A percentile compares a stretch with the other conserved stretches of the same genome.
Evolutionary conservation across 2,113 vertebrate species (phyloP).

Genomic region (Centrocercus urophasianus): DNA sequence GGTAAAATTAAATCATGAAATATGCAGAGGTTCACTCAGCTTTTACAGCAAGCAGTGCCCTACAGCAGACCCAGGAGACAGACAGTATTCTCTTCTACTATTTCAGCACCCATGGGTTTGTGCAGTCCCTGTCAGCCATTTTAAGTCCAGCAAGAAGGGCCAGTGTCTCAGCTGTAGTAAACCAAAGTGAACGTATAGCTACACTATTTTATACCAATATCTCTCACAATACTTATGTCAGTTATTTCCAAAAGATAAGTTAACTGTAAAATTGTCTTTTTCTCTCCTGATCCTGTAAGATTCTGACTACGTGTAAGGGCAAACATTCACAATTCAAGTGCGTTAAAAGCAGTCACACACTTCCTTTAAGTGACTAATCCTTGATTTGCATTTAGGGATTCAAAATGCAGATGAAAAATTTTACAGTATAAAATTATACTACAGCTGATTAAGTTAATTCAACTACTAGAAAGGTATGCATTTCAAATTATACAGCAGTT

Average conservation of each 20-base stretch:
- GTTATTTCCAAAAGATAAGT: not conserved
- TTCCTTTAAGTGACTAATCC: not conserved
- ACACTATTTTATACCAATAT: not conserved
- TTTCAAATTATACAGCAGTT: not conserved
- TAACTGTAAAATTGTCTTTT: not conserved
- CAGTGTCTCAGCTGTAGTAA: not conserved
- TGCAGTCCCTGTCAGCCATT: not conserved
- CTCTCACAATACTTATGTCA: not conserved
- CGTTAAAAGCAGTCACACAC: not conserved
- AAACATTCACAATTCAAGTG: not conserved
- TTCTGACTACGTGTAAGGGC: not conserved
- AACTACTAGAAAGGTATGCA: not conserved
- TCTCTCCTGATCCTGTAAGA: not conserved
- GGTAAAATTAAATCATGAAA: not conserved
- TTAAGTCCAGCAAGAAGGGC: not conserved
- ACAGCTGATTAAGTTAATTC: slow-evolving; percentile 47
- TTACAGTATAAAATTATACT: slow-evolving; percentile 6
- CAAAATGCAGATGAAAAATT: slow-evolving; percentile 30
- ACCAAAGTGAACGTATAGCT: not conserved
- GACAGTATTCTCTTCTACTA: not conserved
- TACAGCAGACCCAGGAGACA: not conserved
- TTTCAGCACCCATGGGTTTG: not conserved
- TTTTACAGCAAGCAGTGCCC: not conserved
- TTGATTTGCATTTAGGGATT: slow-evolving; percentile 9
- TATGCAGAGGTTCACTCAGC: not conserved